phyloP scores from a whole-genome alignment of 2,797 vertebrate genomes.

The Eulemur coronatus region DNA sequence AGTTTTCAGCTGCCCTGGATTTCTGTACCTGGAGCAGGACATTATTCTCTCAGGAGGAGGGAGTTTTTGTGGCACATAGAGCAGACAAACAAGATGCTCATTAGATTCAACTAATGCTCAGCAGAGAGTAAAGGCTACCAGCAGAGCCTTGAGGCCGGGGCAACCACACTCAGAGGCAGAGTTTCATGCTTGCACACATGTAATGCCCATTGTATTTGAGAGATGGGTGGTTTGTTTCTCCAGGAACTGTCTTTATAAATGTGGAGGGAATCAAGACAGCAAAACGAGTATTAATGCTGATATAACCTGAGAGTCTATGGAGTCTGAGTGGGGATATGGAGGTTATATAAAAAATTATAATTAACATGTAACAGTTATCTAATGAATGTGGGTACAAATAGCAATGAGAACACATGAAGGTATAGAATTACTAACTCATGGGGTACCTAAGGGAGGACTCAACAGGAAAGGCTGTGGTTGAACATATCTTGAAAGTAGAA shows the following conservation, averaged over 20 bases:
- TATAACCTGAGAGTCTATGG: background rate
- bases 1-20: background rate
- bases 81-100: background rate
- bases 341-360: background rate
- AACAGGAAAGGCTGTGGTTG: background rate
- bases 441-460: background rate
- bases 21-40: background rate
- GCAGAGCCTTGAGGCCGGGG: accelerated
- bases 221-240: background rate
- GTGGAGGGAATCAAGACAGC: background rate
- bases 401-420: background rate
- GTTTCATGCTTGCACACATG: background rate
- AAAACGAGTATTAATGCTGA: background rate
- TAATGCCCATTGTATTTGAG: background rate
- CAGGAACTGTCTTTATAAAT: background rate
- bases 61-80: background rate
- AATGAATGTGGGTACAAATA: background rate
- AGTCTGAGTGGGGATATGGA: background rate
- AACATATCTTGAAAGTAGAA: background rate
- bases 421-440: background rate
- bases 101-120: background rate
- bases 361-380: background rate
- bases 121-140: background rate
- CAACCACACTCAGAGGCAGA: accelerated
- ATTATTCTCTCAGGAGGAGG: background rate